Conservation (phyloP, 1,140 invertebrate species). For the Zaprionus lachaisei region DNA sequence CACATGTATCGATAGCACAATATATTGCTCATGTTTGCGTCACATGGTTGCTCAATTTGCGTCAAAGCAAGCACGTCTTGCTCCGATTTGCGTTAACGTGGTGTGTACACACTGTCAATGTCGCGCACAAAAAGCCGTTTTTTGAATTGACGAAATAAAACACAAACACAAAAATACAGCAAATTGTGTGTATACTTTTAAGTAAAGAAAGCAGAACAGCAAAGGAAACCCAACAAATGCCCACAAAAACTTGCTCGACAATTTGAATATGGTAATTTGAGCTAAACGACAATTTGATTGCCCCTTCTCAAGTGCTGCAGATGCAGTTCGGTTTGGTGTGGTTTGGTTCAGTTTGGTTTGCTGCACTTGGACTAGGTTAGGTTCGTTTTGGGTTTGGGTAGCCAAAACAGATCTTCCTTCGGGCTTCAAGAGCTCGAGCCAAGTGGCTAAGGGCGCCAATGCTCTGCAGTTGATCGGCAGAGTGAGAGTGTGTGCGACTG, state of each 20-base stretch:
- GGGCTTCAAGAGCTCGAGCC: slow-evolving; percentile 26
- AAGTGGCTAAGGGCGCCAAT: slow-evolving; percentile 61
- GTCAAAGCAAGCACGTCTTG: not conserved
- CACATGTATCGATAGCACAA: slow-evolving; percentile 12
- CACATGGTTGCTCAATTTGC: not conserved
- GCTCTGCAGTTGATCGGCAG: slow-evolving; percentile 53
- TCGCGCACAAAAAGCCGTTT: slow-evolving; percentile 1
- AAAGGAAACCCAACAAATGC: not conserved
- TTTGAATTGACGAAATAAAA: slow-evolving; percentile 1
- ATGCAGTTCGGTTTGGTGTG: not conserved
- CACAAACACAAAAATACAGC: not conserved
- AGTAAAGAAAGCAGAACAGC: not conserved
- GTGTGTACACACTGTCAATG: slow-evolving; percentile 28
- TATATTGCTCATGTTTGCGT: slow-evolving; percentile 1
- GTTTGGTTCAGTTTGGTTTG: slow-evolving; percentile 1
- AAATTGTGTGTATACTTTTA: not conserved
- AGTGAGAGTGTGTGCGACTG: slow-evolving; percentile 21
- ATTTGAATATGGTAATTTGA: slow-evolving; percentile 17
- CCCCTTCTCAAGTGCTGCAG: not conserved
- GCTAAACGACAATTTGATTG: slow-evolving; percentile 10
- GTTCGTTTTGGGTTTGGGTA: slow-evolving; percentile 21
- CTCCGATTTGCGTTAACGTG: not conserved
- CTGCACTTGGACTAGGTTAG: slow-evolving; percentile 16
- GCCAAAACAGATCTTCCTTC: slow-evolving; percentile 18
- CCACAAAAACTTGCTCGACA: not conserved